Base-by-base conservation (phyloP, 1,140 invertebrate genomes). In the Drosophila lini region DNA sequence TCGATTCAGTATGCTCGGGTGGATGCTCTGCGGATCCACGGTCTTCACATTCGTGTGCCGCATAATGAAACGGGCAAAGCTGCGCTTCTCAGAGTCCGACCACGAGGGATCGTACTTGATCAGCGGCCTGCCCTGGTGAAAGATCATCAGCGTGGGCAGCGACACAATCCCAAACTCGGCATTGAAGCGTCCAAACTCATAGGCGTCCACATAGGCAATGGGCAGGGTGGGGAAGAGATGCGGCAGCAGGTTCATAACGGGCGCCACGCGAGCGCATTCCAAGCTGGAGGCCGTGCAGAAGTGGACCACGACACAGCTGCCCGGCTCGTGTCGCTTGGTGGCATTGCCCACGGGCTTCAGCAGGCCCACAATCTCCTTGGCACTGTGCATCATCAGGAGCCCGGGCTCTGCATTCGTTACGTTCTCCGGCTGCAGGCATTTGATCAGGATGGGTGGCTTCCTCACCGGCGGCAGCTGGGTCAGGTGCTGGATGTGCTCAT, bases 111-210 rank as follows among this genome's bases (percentile, higher is more conserved):
- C 82, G 57, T 82, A 82, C 42, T 82, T 88, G 28, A 86, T 62
- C 1, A 86, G 50, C 1, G 97, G 95, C 90, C 97, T 95, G 0
- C 97, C 97, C 93, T 98, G 98, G 90, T 99, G 98, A 82, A 99
- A 97, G 58, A 99, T 94, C 93, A 99, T 95, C 11, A 99, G 92
- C 38, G 97, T 98, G 41, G 98, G 98, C 28, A 99, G 96, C 19
- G 97, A 97, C n/a, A 98, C 96, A 73, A 98, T 97, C 19, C 98
- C 98, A 94, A 97, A 98, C 85, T 97, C 96, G 0, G 97, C 97
- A 93, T 98, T 98, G 36, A 98, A 96, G 48, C 96, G 95, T 77
- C 96, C 96, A 90, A 97, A 96, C 86, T 96, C 95, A 68, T 97
- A 95, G 1, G 97, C 97, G 94, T 99, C 97, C 16, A 99, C 95